phyloP scores from a whole-genome alignment of 2,113 vertebrate species.

The Oreochromis tanganicae region DNA sequence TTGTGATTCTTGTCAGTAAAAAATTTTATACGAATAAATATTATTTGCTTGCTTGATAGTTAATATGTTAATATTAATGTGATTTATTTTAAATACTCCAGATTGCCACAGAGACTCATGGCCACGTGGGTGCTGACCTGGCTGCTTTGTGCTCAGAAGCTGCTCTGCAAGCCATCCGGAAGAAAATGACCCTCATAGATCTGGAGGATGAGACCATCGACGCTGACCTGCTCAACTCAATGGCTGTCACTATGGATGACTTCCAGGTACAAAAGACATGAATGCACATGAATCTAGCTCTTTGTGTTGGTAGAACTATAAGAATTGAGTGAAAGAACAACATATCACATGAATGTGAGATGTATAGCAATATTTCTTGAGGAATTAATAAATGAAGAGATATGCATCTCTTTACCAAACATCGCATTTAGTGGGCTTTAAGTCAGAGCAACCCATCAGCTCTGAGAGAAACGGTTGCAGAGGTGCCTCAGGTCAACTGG shows the following conservation, averaged over 20 bases:
- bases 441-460: conserved; percentile 97
- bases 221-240: conserved; percentile 92
- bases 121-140: conserved; percentile 92
- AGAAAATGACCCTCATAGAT: conserved; percentile 97
- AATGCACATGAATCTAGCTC: not conserved
- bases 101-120: conserved; percentile 80
- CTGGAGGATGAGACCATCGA: conserved; percentile 94
- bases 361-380: not conserved
- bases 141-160: conserved; percentile 95
- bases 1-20: not conserved
- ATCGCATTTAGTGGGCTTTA: conserved; percentile 81
- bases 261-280: conserved; percentile 77
- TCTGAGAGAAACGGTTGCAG: conserved; percentile 88
- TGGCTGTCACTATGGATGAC: conserved; percentile 97
- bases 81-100: not conserved
- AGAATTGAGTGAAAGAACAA: not conserved
- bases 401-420: not conserved
- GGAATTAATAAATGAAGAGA: conserved; percentile 3
- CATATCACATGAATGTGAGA: not conserved
- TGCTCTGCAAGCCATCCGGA: conserved; percentile 92
- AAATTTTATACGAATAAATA: not conserved
- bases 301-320: not conserved
- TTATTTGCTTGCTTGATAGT: not conserved
- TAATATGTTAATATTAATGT: not conserved
- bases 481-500: conserved; percentile 94